These are phyloP conservation scores for Folsomia candida DNA, from an alignment of 2,888 invertebrate species.

Conservation along the genomic window DNA sequence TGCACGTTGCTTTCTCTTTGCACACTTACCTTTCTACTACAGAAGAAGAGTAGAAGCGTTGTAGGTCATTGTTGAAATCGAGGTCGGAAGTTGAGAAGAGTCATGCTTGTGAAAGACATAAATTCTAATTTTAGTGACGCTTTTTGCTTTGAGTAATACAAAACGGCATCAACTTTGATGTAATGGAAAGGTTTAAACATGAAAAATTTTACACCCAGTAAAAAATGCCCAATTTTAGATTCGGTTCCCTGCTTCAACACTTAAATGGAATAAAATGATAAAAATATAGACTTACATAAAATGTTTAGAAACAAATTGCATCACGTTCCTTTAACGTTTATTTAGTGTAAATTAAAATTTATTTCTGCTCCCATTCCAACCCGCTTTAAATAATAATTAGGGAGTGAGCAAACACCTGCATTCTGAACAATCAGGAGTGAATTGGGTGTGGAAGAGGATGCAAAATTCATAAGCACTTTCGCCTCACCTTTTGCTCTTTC, in stretches of 20 bases:
- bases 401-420: neutral
- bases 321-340: neutral
- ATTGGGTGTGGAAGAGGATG: neutral
- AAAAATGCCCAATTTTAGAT: too few species aligned
- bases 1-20: too few species aligned
- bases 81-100: too few species aligned
- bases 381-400: neutral
- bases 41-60: too few species aligned
- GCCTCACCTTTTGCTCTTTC: neutral
- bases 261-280: too few species aligned
- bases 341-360: too few species aligned
- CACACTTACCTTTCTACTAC: too few species aligned
- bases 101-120: too few species aligned
- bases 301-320: neutral
- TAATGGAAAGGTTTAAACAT: too few species aligned
- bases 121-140: too few species aligned
- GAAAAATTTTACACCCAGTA: neutral
- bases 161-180: neutral
- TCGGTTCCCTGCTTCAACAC: neutral
- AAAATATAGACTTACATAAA: neutral
- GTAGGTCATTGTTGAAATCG: too few species aligned
- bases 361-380: neutral
- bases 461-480: slow-evolving; percentile 3
- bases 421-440: neutral
- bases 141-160: neutral